Conservation (phyloP, 2,113 vertebrate species). For the Cephalopholis sonnerati region DNA sequence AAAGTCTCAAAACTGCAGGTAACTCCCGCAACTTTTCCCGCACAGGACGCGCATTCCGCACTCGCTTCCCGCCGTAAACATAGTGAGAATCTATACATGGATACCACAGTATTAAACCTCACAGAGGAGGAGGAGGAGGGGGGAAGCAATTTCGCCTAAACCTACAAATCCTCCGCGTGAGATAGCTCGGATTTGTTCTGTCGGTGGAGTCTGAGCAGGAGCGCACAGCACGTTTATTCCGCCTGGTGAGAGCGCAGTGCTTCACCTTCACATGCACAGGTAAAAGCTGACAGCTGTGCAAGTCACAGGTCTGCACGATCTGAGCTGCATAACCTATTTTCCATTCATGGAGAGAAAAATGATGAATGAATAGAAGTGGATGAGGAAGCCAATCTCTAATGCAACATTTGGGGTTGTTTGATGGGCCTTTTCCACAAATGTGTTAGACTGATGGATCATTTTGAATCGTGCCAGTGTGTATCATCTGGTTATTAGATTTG, state of each 20-base stretch:
- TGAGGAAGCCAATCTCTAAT: neutral
- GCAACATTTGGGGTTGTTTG: neutral
- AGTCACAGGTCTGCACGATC: neutral
- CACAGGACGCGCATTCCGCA: slow-evolving; percentile 19
- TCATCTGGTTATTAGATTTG: no score
- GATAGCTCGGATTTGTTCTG: slow-evolving; percentile 85
- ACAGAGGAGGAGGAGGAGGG: slow-evolving; percentile 74
- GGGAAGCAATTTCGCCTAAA: slow-evolving; percentile 88
- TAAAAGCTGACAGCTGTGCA: neutral
- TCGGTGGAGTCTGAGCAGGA: slow-evolving; percentile 5
- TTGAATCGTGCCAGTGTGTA: neutral
- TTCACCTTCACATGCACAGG: slow-evolving; percentile 10
- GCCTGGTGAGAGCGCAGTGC: neutral
- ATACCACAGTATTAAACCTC: slow-evolving; percentile 88
- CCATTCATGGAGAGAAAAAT: neutral
- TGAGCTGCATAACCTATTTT: neutral
- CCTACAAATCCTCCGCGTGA: slow-evolving; percentile 92
- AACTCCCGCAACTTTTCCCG: slow-evolving; percentile 24
- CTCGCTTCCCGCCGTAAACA: slow-evolving; percentile 1
- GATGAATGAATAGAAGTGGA: neutral
- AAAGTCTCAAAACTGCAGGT: slow-evolving; percentile 76
- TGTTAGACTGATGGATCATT: neutral
- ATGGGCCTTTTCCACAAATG: no score
- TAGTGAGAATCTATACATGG: slow-evolving; percentile 42
- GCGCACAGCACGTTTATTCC: neutral